These are phyloP conservation scores for Agrotis clavis DNA, from an alignment of 2,888 invertebrate species.

Conservation along the genomic window DNA sequence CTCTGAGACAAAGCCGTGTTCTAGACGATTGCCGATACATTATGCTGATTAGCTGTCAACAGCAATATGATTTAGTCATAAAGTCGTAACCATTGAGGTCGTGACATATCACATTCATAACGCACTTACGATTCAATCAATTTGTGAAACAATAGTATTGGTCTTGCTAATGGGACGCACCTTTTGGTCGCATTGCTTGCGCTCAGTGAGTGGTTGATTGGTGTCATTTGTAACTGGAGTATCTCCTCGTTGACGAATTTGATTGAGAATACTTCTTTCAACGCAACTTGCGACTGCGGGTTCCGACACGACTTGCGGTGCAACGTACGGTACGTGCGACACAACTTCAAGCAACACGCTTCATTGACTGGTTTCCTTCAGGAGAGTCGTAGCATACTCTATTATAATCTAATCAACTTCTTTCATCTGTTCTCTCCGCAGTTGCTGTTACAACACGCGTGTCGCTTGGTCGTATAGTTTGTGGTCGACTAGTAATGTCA, in stretches of 20 bases:
- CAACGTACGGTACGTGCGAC: neutral
- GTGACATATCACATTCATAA: slow-evolving; percentile 28
- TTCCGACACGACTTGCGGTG: neutral
- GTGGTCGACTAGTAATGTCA: slow-evolving; percentile 33
- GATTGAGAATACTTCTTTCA: neutral
- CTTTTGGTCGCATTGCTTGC: slow-evolving; percentile 21
- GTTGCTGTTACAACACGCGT: neutral
- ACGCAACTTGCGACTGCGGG: neutral
- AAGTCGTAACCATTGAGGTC: slow-evolving; percentile 28
- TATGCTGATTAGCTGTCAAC: slow-evolving; percentile 33
- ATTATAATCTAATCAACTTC: neutral
- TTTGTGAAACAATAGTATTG: slow-evolving; percentile 46
- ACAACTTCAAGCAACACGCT: neutral
- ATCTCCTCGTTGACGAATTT: no score
- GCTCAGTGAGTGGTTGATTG: slow-evolving; percentile 12
- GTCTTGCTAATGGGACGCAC: slow-evolving; percentile 45
- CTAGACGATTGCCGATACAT: slow-evolving; percentile 21
- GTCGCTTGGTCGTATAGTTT: neutral
- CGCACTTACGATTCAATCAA: slow-evolving; percentile 46
- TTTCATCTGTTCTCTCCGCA: neutral
- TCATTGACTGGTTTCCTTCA: no score
- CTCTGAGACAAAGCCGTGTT: slow-evolving; percentile 18
- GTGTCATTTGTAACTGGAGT: neutral
- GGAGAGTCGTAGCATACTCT: neutral
- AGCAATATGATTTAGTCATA: slow-evolving; percentile 19